Evolutionary conservation across 2,113 vertebrate genomes (phyloP), one percentile per base, ranked within the genome.

Genomic region (Engraulis encrasicolus): DNA sequence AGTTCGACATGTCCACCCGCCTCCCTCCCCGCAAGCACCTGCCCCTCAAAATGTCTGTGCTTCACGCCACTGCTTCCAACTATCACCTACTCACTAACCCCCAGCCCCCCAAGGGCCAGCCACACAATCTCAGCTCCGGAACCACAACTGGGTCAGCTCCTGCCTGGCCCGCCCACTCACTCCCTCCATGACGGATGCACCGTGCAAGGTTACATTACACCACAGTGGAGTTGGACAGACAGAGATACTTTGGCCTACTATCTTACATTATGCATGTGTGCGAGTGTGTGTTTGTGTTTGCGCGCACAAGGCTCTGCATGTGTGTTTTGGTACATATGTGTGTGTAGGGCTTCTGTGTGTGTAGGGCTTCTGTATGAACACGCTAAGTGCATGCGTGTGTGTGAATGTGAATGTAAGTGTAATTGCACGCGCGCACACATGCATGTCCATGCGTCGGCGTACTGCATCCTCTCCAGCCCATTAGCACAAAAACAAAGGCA

Each of bases 231-330:
- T 80, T 50, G 38, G 79, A 79, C 87, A 80, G 89, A 88, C 90
- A 85, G 87, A 49, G 89, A 91, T 89, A 91, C 92, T 78, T 81
- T 84, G 78, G 74, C 90, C 80, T 49, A 5, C 23, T 36, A 19
- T 9, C 50, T 84, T 93, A 85, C 92, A 93, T 94, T 90, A 94
- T 94, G 86, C 84, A 93, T 89, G 74, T 82, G 84, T 48, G 11
- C 81, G 23, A 84, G 12, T 66, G 58, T 66, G 58, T 66, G 58
- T 14, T n/a, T 45, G 40, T 45, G 40, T 45, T 3, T 45, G 40
- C n/a, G 54, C 27, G 58, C 31, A 11, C 3, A 23, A 9, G 40
- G 40, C 4, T 45, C 40, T 45, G 40, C 40, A 45, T 45, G 40
- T 45, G 40, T 45, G 40, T 9, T 45, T 45, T 9, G 3, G 40